phyloP scores from a whole-genome alignment of 2,888 invertebrate species.

The Lithophane semibrunnea region DNA sequence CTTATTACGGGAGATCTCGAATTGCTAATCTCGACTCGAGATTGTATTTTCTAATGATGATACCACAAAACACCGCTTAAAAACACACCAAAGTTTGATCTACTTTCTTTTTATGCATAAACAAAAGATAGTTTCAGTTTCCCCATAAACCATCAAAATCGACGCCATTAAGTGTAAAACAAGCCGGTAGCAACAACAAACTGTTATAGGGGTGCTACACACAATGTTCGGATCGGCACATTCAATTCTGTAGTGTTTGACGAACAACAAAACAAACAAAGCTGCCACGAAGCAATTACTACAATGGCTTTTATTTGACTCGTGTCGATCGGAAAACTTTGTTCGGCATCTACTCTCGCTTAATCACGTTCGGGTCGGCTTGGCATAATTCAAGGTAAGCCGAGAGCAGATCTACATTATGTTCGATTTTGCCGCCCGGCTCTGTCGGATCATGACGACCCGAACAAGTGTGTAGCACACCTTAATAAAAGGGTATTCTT shows the following conservation, averaged over 20 bases:
- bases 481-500: constrained; percentile 24
- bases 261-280: too few species aligned
- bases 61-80: background rate
- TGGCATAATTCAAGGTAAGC: background rate
- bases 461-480: background rate
- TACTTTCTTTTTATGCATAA: background rate
- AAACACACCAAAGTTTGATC: background rate
- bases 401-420: too few species aligned
- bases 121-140: constrained; percentile 26
- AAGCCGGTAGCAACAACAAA: constrained; percentile 8
- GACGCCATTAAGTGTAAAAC: constrained; percentile 7
- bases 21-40: background rate
- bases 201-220: background rate
- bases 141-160: constrained; percentile 27
- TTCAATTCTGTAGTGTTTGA: background rate
- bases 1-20: background rate
- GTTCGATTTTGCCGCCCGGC: background rate
- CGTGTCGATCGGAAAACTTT: too few species aligned
- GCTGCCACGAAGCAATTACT: background rate
- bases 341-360: background rate
- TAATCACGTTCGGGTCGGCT: background rate
- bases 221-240: background rate
- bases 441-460: background rate
- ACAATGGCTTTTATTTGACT: too few species aligned
- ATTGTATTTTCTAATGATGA: background rate